A percentile compares a stretch with the other conserved stretches of the same genome.
phyloP scores from a whole-genome alignment of 2,888 invertebrate genomes.

The Athrips mouffetella region DNA sequence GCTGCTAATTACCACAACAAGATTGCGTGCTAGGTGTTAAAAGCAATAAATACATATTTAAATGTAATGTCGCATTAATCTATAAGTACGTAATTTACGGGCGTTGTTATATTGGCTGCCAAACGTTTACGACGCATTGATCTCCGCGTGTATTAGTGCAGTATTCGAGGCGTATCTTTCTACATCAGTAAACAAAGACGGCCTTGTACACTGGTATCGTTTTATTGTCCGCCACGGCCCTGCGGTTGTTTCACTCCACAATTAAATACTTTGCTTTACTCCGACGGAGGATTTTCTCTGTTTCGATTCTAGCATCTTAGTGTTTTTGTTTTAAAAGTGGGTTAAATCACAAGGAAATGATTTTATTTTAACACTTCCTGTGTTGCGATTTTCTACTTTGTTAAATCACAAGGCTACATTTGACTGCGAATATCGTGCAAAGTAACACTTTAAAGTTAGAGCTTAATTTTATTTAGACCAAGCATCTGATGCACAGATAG shows the following conservation, averaged over 20 bases:
- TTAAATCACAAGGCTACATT: too few relatives aligned
- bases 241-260: constrained; percentile 43
- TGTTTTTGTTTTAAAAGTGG: too few relatives aligned
- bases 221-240: constrained; percentile 62
- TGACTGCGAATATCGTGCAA: too few relatives aligned
- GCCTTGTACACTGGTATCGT: constrained; percentile 62
- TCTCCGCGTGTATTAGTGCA: constrained; percentile 31
- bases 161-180: constrained; percentile 50
- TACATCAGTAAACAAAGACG: constrained; percentile 68
- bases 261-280: constrained; percentile 26
- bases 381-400: too few relatives aligned
- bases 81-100: constrained; percentile 22
- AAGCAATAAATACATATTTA: constrained; percentile 16
- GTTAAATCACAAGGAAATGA: too few relatives aligned
- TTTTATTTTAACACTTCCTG: too few relatives aligned
- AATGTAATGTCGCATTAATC: constrained; percentile 14
- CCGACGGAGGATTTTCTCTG: background rate
- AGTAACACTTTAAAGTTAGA: too few relatives aligned
- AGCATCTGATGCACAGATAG: too few relatives aligned
- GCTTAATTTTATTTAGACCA: too few relatives aligned
- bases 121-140: constrained; percentile 23
- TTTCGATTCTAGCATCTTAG: background rate
- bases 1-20: background rate
- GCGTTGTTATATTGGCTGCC: constrained; percentile 19
- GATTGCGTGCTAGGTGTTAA: constrained; percentile 1